A percentile compares a stretch with the other conserved stretches of the same genome.
These are phyloP conservation scores for Gorilla gorilla DNA, from an alignment of 2,113 vertebrate genomes.

Conservation along the genomic window DNA sequence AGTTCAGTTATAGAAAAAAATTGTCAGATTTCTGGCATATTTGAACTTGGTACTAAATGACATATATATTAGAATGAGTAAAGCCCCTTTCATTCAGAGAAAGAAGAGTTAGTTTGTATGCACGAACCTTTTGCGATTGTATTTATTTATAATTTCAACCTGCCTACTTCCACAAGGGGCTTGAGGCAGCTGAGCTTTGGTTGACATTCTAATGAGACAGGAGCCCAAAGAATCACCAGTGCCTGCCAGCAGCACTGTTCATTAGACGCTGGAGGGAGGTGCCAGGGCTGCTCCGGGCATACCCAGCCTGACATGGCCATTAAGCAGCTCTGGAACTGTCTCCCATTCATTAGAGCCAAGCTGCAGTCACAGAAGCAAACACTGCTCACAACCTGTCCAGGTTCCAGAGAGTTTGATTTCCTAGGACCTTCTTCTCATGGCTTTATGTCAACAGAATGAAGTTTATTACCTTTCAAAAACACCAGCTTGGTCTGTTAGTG, in stretches of 20 bases:
- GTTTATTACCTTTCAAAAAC: conserved; percentile 52
- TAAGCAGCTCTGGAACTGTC: conserved; percentile 36
- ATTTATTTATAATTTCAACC: conserved; percentile 63
- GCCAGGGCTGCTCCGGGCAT: background rate
- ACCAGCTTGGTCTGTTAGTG: background rate
- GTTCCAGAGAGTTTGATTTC: conserved; percentile 38
- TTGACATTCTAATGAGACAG: conserved; percentile 66
- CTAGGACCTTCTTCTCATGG: conserved; percentile 39
- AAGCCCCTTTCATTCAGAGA: conserved; percentile 12
- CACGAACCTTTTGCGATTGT: conserved; percentile 18
- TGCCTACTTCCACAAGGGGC: conserved; percentile 3
- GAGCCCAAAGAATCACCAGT: background rate
- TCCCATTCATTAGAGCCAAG: conserved; percentile 10
- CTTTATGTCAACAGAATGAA: conserved; percentile 21
- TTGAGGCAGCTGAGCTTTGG: conserved; percentile 40
- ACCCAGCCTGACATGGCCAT: conserved; percentile 6
- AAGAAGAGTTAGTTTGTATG: background rate
- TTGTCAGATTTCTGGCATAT: background rate
- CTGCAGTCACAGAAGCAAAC: background rate
- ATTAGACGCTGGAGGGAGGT: conserved; percentile 41
- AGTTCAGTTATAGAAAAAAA: background rate
- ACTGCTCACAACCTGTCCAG: conserved; percentile 30
- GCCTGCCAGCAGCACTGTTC: conserved; percentile 9
- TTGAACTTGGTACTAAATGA: background rate
- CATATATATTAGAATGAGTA: background rate